These are phyloP conservation scores for Cataglyphis altisquamis DNA, from an alignment of 2,888 invertebrate species.

Conservation along the genomic window DNA sequence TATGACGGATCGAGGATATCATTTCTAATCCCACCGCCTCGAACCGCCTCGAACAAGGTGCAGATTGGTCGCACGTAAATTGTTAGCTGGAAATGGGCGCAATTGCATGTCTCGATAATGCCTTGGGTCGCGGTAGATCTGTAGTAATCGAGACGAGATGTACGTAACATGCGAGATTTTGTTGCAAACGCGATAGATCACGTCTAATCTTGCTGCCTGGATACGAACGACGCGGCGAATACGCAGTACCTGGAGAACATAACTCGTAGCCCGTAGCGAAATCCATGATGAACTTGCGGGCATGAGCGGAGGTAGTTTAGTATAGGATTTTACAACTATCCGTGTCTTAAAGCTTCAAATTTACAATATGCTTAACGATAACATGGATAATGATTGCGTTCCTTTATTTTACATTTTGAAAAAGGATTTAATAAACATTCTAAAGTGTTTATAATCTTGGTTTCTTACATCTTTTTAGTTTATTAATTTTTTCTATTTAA, in stretches of 20 bases:
- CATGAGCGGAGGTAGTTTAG: background rate
- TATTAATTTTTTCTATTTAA: background rate
- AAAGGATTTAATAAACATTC: background rate
- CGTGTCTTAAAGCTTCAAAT: background rate
- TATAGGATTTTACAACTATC: background rate
- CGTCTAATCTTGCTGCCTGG: slow-evolving; percentile 37
- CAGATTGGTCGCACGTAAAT: slow-evolving; percentile 45
- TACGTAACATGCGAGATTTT: slow-evolving; percentile 41
- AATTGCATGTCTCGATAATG: slow-evolving; percentile 40
- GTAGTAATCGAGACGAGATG: slow-evolving; percentile 26
- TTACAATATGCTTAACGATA: background rate
- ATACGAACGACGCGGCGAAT: slow-evolving; percentile 30
- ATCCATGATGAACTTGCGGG: slow-evolving; percentile 11
- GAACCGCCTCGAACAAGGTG: slow-evolving; percentile 17
- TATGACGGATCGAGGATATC: slow-evolving; percentile 35
- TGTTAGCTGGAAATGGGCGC: slow-evolving; percentile 40
- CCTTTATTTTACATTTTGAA: background rate
- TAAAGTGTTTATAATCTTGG: background rate
- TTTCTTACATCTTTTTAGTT: background rate
- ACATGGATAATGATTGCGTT: background rate
- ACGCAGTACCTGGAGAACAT: slow-evolving; percentile 17
- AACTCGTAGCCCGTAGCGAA: slow-evolving; percentile 49
- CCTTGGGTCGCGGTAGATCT: slow-evolving; percentile 33
- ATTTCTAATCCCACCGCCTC: slow-evolving; percentile 29
- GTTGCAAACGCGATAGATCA: slow-evolving; percentile 42